Percentiles rank a stretch among this genome's conserved stretches.
Evolutionary conservation across 2,113 vertebrate genomes (phyloP).

Genomic region (Solenodon paradoxus): DNA sequence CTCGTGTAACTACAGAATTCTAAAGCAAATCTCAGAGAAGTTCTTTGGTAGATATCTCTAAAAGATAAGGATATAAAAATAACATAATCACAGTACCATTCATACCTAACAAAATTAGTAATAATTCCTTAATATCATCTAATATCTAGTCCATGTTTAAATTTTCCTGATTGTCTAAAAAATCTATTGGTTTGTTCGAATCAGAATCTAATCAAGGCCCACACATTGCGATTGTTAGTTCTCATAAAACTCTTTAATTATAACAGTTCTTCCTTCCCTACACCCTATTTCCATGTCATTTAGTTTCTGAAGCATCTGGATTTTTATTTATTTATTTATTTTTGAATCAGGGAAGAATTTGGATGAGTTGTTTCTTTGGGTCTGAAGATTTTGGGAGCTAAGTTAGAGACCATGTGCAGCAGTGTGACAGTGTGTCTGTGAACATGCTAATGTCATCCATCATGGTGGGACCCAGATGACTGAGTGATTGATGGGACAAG

Average conservation of each 20-base stretch:
- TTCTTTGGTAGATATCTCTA: constrained; percentile 3
- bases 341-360: neutral
- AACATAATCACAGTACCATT: constrained; percentile 16
- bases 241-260: constrained; percentile 30
- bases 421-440: neutral
- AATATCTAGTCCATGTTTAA: constrained; percentile 27
- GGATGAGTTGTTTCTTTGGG: neutral
- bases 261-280: neutral
- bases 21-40: neutral
- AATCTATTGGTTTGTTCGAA: constrained; percentile 9
- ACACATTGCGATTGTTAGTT: neutral
- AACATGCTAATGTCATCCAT: neutral
- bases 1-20: neutral
- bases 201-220: constrained; percentile 47
- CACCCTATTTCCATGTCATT: neutral
- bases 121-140: constrained; percentile 1
- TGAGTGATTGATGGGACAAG: neutral
- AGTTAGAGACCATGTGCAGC: neutral
- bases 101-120: constrained; percentile 15
- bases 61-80: constrained; percentile 11
- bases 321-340: neutral
- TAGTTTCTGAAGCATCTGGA: neutral
- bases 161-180: constrained; percentile 47
- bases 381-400: neutral
- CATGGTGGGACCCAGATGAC: neutral